phyloP scores from a whole-genome alignment of 2,797 vertebrate species.

The Benthosema pterotum region DNA sequence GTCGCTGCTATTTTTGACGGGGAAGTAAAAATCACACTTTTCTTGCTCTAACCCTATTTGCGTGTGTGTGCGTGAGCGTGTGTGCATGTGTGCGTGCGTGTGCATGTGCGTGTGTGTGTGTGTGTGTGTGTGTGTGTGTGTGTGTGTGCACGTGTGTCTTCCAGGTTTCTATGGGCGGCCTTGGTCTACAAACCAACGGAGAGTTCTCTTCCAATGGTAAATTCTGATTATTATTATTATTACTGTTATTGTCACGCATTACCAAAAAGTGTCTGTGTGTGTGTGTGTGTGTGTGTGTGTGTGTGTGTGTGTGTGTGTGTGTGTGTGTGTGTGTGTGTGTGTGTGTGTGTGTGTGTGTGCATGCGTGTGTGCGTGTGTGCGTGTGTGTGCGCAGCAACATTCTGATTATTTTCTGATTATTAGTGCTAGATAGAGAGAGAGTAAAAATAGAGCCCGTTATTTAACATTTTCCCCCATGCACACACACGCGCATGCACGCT shows the following conservation, averaged over 20 bases:
- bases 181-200: constrained; percentile 90
- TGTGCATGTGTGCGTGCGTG: constrained; percentile 6
- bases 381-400: not conserved
- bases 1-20: not conserved
- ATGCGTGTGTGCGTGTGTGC: not conserved
- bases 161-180: constrained; percentile 89
- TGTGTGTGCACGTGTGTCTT: constrained; percentile 9
- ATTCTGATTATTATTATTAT: no score
- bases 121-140: constrained; percentile 7
- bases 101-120: constrained; percentile 8
- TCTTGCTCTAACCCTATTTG: not conserved
- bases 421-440: no score
- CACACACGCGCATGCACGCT: no score
- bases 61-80: constrained; percentile 9
- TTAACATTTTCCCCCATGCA: no score
- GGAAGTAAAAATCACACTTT: no score
- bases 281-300: no score
- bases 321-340: not conserved
- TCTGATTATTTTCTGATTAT: no score
- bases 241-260: no score
- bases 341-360: constrained; percentile 2
- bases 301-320: no score
- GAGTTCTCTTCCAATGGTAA: constrained; percentile 88
- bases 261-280: no score
- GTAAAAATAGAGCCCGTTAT: no score